Evolutionary conservation across 2,113 vertebrate species (phyloP).

Genomic region (Phalacrocorax brasilianus): DNA sequence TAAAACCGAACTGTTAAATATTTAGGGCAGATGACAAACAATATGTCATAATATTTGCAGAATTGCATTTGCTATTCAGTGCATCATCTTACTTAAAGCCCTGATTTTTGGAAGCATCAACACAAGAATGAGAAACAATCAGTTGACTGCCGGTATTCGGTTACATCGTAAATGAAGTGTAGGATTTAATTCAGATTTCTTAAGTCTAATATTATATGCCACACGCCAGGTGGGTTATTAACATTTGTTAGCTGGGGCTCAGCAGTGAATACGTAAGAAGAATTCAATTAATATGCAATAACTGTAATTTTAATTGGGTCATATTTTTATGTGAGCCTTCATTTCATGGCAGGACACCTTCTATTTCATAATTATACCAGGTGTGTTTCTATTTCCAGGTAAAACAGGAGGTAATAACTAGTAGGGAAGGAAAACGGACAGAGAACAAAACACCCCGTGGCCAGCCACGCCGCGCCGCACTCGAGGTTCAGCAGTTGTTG

Average conservation of each 20-base stretch:
- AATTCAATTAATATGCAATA: background rate
- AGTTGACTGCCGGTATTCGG: background rate
- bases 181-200: conserved; percentile 62
- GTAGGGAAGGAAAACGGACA: background rate
- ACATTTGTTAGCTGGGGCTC: background rate
- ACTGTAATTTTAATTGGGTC: conserved; percentile 31
- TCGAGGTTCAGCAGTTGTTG: background rate
- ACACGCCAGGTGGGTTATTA: conserved; percentile 24
- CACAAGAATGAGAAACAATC: conserved; percentile 24
- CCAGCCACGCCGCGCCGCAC: accelerated
- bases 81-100: conserved; percentile 52
- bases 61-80: conserved; percentile 65
- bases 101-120: conserved; percentile 44
- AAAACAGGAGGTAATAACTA: background rate
- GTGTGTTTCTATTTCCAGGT: background rate
- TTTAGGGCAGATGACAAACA: conserved; percentile 75
- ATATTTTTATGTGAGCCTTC: background rate
- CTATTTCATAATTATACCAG: background rate
- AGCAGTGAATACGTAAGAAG: background rate
- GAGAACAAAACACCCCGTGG: accelerated
- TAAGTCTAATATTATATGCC: conserved; percentile 29
- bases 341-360: conserved; percentile 27
- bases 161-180: conserved; percentile 29
- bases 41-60: conserved; percentile 76
- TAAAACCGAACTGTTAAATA: conserved; percentile 70